Percentiles rank a stretch among this genome's conserved stretches.
Evolutionary conservation across 2,113 vertebrate species (phyloP).

Genomic region (Dendrocopos noguchii): DNA sequence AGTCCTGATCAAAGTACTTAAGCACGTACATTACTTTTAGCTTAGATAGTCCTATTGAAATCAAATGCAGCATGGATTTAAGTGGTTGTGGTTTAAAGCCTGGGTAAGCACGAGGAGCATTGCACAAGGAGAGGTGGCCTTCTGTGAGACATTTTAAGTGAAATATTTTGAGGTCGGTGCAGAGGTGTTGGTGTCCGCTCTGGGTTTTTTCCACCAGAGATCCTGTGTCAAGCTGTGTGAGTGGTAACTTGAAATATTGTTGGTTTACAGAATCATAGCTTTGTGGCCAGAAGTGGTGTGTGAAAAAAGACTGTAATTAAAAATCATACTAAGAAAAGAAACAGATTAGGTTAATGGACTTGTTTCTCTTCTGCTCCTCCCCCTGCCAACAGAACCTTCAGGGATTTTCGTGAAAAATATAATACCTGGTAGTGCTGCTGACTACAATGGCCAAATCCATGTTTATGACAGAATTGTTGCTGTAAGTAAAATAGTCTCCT

Average conservation of each 20-base stretch:
- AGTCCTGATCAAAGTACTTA: slow-evolving; percentile 63
- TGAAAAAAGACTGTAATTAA: slow-evolving; percentile 6
- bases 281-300: background rate
- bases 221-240: background rate
- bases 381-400: slow-evolving; percentile 75
- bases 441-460: slow-evolving; percentile 84
- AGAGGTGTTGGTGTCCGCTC: background rate
- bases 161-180: background rate
- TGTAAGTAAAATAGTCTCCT: slow-evolving; percentile 72
- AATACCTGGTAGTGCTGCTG: slow-evolving; percentile 86
- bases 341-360: background rate
- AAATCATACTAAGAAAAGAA: background rate
- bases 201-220: background rate
- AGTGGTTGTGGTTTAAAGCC: slow-evolving; percentile 49
- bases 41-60: slow-evolving; percentile 48
- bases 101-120: background rate
- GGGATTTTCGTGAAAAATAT: slow-evolving; percentile 89
- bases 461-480: slow-evolving; percentile 87
- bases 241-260: background rate
- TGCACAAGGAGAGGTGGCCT: background rate
- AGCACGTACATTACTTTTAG: slow-evolving; percentile 46
- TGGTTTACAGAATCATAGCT: background rate
- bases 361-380: background rate
- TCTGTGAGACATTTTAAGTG: slow-evolving; percentile 5
- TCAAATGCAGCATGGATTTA: slow-evolving; percentile 47